These are phyloP conservation scores for Chiloscyllium punctatum DNA, from an alignment of 2,797 vertebrate genomes.

Conservation along the genomic window DNA sequence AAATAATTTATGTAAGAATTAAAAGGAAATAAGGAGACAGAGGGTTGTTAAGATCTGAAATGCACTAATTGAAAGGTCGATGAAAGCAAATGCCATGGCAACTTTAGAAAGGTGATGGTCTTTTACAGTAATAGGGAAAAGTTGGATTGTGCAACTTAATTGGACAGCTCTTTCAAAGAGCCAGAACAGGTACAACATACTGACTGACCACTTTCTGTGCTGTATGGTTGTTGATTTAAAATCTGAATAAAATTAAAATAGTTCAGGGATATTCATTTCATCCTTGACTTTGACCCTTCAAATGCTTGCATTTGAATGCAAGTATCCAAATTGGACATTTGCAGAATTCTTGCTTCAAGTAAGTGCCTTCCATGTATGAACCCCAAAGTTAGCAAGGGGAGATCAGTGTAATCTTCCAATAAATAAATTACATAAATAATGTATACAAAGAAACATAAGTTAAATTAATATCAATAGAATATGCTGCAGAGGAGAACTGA, in stretches of 20 bases:
- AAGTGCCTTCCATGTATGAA: not conserved
- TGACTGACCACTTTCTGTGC: not conserved
- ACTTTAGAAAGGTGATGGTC: not conserved
- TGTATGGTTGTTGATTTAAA: not conserved
- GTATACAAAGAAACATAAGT: not conserved
- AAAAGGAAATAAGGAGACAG: not conserved
- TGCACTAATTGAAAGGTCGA: not conserved
- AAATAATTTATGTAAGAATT: not conserved
- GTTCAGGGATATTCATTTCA: not conserved
- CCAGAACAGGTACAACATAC: not conserved
- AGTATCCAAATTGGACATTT: not conserved
- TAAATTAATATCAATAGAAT: not conserved
- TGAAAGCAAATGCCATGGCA: not conserved
- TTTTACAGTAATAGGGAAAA: not conserved
- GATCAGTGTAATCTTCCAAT: not conserved
- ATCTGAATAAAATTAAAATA: not conserved
- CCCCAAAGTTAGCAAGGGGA: not conserved
- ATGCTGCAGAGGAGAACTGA: not conserved
- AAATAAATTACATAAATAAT: not conserved
- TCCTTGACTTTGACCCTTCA: not conserved
- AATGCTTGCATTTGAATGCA: not conserved
- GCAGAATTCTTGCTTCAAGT: not conserved
- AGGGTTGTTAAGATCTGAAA: not conserved
- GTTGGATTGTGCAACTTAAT: not conserved
- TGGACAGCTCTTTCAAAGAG: not conserved